phyloP scores from a whole-genome alignment of 1,140 invertebrate species.

The Camponotus vicinus region DNA sequence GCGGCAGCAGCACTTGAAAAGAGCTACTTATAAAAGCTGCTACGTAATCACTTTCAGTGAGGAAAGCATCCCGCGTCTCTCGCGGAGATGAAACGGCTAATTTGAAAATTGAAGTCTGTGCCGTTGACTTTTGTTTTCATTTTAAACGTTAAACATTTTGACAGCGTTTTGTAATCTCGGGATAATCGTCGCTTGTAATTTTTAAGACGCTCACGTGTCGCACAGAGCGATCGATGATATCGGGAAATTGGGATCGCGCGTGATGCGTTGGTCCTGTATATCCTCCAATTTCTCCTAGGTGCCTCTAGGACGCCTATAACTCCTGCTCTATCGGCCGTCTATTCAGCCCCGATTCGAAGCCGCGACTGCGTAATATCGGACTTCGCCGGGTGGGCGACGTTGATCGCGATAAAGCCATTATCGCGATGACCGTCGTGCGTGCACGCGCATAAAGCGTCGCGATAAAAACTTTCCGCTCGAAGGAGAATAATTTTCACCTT shows the following conservation, averaged over 20 bases:
- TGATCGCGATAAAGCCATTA: constrained; percentile 66
- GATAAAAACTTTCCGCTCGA: constrained; percentile 36
- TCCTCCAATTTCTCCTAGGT: constrained; percentile 41
- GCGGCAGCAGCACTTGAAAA: constrained; percentile 17
- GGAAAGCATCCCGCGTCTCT: not conserved
- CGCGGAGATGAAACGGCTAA: not conserved
- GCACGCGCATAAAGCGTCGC: constrained; percentile 60
- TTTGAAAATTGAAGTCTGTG: not conserved
- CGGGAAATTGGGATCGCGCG: constrained; percentile 70
- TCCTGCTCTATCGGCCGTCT: constrained; percentile 50
- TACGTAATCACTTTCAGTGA: constrained; percentile 24
- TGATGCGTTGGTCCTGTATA: constrained; percentile 56
- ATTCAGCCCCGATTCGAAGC: constrained; percentile 33
- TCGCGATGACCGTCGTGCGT: constrained; percentile 67
- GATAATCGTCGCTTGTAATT: not conserved
- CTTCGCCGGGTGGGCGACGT: constrained; percentile 40
- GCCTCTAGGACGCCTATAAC: not conserved
- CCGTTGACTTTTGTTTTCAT: not conserved
- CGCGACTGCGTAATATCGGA: constrained; percentile 68
- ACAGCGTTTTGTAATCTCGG: not conserved
- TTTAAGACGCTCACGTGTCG: constrained; percentile 10
- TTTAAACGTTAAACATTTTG: not conserved
- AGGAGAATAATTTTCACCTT: constrained; percentile 50
- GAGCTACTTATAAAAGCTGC: constrained; percentile 3
- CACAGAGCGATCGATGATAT: constrained; percentile 65